Conservation (phyloP, 2,113 vertebrate genomes). For the Pituophis catenifer region DNA sequence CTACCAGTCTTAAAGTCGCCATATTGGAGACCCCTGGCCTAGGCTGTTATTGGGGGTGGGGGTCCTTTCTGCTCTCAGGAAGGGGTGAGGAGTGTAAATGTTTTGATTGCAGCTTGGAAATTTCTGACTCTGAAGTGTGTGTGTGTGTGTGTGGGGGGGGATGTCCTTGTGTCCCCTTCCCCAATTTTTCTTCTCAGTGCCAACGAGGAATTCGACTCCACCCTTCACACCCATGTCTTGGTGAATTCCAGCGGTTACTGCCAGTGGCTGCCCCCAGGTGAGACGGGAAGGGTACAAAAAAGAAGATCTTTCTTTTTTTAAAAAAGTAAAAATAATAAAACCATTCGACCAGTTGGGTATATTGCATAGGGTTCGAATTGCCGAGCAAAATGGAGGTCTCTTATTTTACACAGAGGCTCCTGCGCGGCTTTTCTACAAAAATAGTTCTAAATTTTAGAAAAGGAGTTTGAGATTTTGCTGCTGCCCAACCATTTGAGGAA, state of each 20-base stretch:
- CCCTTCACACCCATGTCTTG: constrained; percentile 78
- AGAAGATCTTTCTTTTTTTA: background rate
- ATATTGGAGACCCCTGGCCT: background rate
- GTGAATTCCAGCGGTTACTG: constrained; percentile 81
- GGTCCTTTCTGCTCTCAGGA: background rate
- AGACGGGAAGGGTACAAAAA: background rate
- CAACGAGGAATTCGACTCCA: constrained; percentile 81
- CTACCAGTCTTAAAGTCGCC: background rate
- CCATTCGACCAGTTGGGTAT: rapidly evolving
- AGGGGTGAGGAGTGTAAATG: background rate
- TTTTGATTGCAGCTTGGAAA: background rate
- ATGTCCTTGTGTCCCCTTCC: too few species aligned
- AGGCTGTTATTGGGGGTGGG: background rate
- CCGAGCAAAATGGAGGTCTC: background rate
- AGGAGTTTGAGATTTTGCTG: background rate
- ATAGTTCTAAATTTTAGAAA: background rate
- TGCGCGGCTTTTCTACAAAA: background rate
- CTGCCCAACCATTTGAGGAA: background rate
- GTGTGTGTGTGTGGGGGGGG: rapidly evolving
- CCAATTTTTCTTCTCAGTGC: constrained; percentile 64
- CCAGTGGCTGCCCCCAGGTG: constrained; percentile 78
- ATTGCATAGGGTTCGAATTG: background rate
- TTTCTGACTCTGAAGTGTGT: background rate
- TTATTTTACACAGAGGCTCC: background rate
- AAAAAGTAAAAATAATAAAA: background rate